Base-by-base conservation (phyloP, 2,888 invertebrate species). In the Volucella inanis region DNA sequence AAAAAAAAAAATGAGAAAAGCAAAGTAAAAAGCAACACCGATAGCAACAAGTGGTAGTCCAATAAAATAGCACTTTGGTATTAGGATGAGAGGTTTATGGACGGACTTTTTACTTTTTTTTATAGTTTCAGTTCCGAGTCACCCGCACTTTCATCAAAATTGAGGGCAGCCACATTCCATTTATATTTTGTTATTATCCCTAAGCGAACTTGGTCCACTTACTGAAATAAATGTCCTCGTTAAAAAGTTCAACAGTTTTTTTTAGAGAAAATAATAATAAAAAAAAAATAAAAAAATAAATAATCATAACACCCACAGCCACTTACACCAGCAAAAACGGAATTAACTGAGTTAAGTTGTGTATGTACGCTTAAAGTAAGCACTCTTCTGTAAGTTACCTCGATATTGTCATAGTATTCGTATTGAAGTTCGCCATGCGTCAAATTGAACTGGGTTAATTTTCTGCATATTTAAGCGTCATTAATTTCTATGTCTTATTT, bases 381-480 rank as follows among this genome's bases (percentile, higher is more conserved):
- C 31, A 31, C 31, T 31, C 31, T 31, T 31, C 31, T 6, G 31
- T 31, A 6, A 31, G 31, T 31, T 31, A 31, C 31, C 31, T 31
- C 31, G 31, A 31, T 31, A 31, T 31, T 31, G 31, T 6, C 31
- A 4, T 31, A 31, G 31, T 31, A 31, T 31, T 3, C 64, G 74
- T 74, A 59, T 64, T 61, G 61, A 71, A 84, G 81, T 85, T 85
- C 59, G n/a, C 85, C 81, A 85, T 72, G 85, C 85, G 85, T 85
- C 85, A 85, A 85, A 85, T 85, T 85, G 77, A 77, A 85, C 76
- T 85, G 76, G 77, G 81, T 85, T 81, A 85, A 85, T 85, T 85
- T 85, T 77, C 85, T 76, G 80, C 85, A 85, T 81, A 81, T 85
- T 81, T 85, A 85, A 85, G 85, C 85, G 72, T 76, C 85, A 85